Base-by-base conservation (phyloP, 2,888 invertebrate genomes). In the Tethea ocularis region DNA sequence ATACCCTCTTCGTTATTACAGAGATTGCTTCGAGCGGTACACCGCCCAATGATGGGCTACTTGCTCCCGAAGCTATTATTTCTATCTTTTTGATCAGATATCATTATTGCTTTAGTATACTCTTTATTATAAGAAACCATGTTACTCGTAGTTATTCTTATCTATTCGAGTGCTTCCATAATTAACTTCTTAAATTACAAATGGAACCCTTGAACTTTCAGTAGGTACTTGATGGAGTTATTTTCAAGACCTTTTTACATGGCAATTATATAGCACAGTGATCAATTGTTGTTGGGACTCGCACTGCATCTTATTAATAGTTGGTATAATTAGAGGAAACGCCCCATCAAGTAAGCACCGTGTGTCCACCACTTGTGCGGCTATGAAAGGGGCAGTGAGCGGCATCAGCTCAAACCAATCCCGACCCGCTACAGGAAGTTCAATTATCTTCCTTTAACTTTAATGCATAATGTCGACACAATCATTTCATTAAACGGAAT, bases 391-490 rank as follows among this genome's bases (percentile, higher is more conserved):
- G 88, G 84, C 85, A 79, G 83, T 82, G 83, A 81, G 65, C 73
- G 46, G 57, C 64, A 64, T 77, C 69, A 75, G 83, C 84, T 85
- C 83, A 84, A 84, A 86, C 85, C 86, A 89, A 87, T 89, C 86
- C 81, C 77, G 75, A 77, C 83, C 74, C 81, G 75, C 77, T 82
- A 77, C 92, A 92, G 92, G 92, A 93, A 88, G 89, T 92, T 92
- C 92, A 92, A 93, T 93, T 92, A 91, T 87, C 87, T 88, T 86
- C 88, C 88, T 91, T 88, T 86, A 86, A 86, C 88, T 87, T 86
- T 86, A 89, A 88, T 87, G 81, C 84, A 87, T 87, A 86, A 89
- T 87, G 88, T 88, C 88, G 86, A 87, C 87, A 89, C 89, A 92
- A 92, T 93, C 90, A 91, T 92, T 91, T 91, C 88, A 91, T 93